Conservation (phyloP, 2,888 invertebrate genomes). For the Drosophila cognata region DNA sequence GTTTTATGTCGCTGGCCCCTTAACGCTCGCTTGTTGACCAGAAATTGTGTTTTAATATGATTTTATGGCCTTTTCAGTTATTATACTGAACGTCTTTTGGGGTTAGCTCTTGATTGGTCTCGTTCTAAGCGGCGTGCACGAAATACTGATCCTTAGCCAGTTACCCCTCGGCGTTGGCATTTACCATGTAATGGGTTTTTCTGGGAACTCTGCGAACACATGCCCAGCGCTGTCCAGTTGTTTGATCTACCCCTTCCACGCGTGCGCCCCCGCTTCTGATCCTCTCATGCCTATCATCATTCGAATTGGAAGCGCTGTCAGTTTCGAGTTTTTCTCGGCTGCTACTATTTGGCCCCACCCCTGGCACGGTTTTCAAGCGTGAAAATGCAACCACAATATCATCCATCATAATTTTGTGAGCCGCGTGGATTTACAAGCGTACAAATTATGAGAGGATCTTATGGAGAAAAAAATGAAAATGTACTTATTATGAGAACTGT, state of each 20-base stretch:
- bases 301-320: constrained; percentile 67
- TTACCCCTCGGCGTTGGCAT: constrained; percentile 56
- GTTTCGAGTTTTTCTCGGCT: constrained; percentile 58
- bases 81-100: constrained; percentile 32
- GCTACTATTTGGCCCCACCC: constrained; percentile 44
- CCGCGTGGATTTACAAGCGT: constrained; percentile 81
- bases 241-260: constrained; percentile 54
- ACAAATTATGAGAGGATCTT: constrained; percentile 71
- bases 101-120: constrained; percentile 60
- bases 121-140: constrained; percentile 63
- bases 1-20: constrained; percentile 61
- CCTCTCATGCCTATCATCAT: constrained; percentile 42
- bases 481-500: constrained; percentile 64
- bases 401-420: constrained; percentile 77
- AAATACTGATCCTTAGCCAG: constrained; percentile 56
- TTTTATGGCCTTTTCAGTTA: constrained; percentile 69
- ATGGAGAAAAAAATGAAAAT: constrained; percentile 24
- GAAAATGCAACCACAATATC: constrained; percentile 67
- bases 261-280: constrained; percentile 57
- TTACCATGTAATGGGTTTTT: constrained; percentile 67
- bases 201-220: constrained; percentile 46
- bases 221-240: constrained; percentile 51
- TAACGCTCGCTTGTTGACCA: constrained; percentile 41
- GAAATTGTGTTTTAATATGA: constrained; percentile 81
- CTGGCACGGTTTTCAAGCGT: constrained; percentile 59